These are phyloP conservation scores for Karalla daura DNA, from an alignment of 2,797 vertebrate genomes.

Conservation along the genomic window DNA sequence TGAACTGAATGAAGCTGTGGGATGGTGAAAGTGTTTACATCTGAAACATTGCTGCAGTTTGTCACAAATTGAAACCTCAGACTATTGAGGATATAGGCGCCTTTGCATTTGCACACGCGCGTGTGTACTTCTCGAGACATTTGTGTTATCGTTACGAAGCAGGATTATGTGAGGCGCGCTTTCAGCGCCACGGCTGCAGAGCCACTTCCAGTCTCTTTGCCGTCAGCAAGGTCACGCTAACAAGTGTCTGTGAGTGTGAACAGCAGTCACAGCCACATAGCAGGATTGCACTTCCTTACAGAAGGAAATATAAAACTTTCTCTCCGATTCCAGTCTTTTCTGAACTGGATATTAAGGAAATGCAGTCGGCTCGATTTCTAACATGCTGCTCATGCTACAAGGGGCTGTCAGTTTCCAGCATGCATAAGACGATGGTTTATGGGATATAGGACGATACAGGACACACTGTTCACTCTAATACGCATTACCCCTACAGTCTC, in stretches of 20 bases:
- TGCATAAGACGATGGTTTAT: no score
- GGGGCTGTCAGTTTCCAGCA: no score
- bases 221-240: not conserved
- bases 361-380: no score
- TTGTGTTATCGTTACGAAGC: slow-evolving; percentile 2
- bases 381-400: no score
- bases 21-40: no score
- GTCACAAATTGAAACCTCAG: not conserved
- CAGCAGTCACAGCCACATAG: not conserved
- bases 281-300: not conserved
- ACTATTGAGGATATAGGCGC: not conserved
- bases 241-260: not conserved
- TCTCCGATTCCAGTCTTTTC: not conserved
- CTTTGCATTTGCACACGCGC: not conserved
- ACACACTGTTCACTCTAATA: no score
- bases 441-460: no score
- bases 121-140: not conserved
- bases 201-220: not conserved
- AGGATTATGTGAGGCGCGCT: not conserved
- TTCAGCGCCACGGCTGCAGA: not conserved
- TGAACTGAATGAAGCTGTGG: no score
- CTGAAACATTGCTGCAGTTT: not conserved
- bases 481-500: no score
- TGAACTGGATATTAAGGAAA: no score
- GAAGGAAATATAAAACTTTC: not conserved